These are phyloP conservation scores for Neoaliturus tenellus DNA, from an alignment of 2,888 invertebrate genomes.

Conservation along the genomic window DNA sequence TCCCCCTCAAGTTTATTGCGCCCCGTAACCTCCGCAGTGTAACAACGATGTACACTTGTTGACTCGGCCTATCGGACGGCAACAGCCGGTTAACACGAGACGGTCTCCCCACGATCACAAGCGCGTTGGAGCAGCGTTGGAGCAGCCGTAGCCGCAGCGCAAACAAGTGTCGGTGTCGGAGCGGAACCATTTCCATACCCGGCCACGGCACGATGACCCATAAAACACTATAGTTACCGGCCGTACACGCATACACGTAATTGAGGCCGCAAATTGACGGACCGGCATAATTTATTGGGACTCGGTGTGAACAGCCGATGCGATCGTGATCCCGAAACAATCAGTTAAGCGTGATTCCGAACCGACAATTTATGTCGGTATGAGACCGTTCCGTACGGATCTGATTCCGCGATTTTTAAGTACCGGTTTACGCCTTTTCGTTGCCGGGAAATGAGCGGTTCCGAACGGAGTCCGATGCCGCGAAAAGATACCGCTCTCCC, in stretches of 20 bases:
- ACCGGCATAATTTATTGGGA: conserved; percentile 36
- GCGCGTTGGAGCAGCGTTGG: background rate
- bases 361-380: conserved; percentile 39
- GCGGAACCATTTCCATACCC: background rate
- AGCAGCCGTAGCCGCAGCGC: no score
- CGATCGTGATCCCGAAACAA: conserved; percentile 46
- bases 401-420: conserved; percentile 46
- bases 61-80: no score
- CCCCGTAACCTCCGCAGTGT: no score
- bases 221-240: conserved; percentile 47
- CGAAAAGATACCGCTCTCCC: background rate
- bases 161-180: background rate
- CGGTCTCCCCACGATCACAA: background rate
- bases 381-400: conserved; percentile 28
- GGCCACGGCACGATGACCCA: conserved; percentile 23
- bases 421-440: conserved; percentile 46
- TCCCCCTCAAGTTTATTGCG: no score
- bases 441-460: conserved; percentile 38
- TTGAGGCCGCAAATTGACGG: conserved; percentile 34
- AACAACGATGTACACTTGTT: no score
- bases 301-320: conserved; percentile 37
- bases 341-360: conserved; percentile 41
- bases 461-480: conserved; percentile 34
- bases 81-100: background rate
- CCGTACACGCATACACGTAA: conserved; percentile 21